These are phyloP conservation scores for Pseudorhiza aurosa DNA, from an alignment of 30 jellyfish, hydroid and myxozoan species.

Conservation along the genomic window DNA sequence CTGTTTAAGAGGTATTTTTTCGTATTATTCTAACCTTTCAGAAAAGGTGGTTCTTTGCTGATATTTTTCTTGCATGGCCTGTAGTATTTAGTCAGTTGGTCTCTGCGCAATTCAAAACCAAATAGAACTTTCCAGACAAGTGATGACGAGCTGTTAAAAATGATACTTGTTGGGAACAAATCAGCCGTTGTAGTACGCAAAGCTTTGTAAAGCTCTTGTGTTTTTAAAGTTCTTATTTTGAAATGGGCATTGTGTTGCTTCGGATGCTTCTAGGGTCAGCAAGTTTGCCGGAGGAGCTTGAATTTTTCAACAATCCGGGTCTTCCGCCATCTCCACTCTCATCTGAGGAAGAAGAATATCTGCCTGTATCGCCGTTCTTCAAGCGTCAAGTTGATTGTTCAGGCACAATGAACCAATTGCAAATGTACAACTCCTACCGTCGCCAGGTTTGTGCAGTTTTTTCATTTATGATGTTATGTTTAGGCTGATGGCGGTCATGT, in stretches of 20 bases:
- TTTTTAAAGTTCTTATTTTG: background rate
- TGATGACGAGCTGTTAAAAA: too few species aligned
- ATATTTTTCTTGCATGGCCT: background rate
- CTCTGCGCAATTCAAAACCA: too few species aligned
- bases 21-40: background rate
- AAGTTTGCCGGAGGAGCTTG: conserved; percentile 65
- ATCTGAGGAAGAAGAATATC: conserved; percentile 67
- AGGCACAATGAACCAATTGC: background rate
- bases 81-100: too few species aligned
- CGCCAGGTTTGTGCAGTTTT: conserved; percentile 30
- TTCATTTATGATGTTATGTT: too few species aligned
- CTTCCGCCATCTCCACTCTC: conserved; percentile 78
- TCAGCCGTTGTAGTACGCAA: too few species aligned
- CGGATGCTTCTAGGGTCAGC: conserved; percentile 44
- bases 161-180: too few species aligned
- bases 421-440: background rate
- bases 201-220: too few species aligned
- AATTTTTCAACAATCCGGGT: conserved; percentile 57
- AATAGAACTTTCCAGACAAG: too few species aligned
- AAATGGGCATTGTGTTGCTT: background rate
- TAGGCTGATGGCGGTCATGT: too few species aligned
- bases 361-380: conserved; percentile 76
- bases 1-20: conserved; percentile 72
- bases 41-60: background rate
- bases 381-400: conserved; percentile 48